A percentile compares a stretch with the other conserved stretches of the same genome.
These are phyloP conservation scores for Lanius ludovicianus DNA, from an alignment of 2,113 vertebrate species.

Conservation along the genomic window DNA sequence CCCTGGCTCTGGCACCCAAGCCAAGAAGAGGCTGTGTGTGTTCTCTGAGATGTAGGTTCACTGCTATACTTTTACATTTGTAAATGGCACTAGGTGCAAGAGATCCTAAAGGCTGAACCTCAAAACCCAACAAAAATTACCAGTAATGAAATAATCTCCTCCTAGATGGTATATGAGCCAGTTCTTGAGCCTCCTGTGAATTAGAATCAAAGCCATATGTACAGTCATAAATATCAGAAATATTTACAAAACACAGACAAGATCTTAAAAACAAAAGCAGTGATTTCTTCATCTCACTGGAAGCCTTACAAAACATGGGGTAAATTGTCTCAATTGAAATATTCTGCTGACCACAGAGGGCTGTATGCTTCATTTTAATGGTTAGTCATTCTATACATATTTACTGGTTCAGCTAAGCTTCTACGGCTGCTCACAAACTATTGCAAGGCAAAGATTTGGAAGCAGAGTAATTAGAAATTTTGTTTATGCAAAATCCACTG, in stretches of 20 bases:
- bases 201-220: not conserved
- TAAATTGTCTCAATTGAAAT: not conserved
- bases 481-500: not conserved
- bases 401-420: not conserved
- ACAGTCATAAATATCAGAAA: not conserved
- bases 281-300: slow-evolving; percentile 51
- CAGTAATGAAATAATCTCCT: not conserved
- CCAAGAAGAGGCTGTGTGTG: not conserved
- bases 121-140: not conserved
- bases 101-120: not conserved
- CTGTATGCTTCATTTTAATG: not conserved
- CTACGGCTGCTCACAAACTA: not conserved
- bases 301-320: slow-evolving; percentile 29
- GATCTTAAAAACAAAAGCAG: slow-evolving; percentile 50
- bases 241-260: slow-evolving; percentile 58
- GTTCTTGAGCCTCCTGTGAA: not conserved
- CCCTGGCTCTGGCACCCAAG: not conserved
- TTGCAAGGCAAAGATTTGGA: not conserved
- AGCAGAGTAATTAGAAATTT: not conserved
- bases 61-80: not conserved
- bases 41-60: not conserved
- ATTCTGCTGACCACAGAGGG: not conserved
- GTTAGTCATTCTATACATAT: slow-evolving; percentile 18
- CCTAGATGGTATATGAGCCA: not conserved
- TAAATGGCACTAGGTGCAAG: not conserved